Conservation (phyloP, 2,113 vertebrate genomes). For the Vanacampus margaritifer region DNA sequence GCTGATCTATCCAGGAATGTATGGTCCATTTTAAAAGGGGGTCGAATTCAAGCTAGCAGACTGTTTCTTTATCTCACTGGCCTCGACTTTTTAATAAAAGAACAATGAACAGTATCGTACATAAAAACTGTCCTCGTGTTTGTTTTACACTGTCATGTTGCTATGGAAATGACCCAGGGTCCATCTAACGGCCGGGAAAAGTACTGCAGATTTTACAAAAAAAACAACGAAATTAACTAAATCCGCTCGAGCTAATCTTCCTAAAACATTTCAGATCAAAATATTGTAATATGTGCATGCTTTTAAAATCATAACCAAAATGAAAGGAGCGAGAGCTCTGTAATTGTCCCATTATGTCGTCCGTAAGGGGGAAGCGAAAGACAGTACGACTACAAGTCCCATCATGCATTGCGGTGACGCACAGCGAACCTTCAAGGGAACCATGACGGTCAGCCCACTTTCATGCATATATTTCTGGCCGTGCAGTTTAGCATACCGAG, state of each 20-base stretch:
- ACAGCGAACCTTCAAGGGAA: slow-evolving; percentile 22
- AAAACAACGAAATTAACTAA: neutral
- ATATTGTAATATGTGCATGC: neutral
- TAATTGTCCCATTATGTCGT: neutral
- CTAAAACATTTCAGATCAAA: neutral
- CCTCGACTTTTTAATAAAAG: neutral
- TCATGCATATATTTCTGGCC: slow-evolving; percentile 26
- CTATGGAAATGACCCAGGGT: slow-evolving; percentile 37
- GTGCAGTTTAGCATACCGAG: slow-evolving; percentile 14
- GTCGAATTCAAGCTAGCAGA: neutral
- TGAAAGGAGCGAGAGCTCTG: neutral
- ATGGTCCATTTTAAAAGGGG: slow-evolving; percentile 45
- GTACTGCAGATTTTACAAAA: slow-evolving; percentile 11
- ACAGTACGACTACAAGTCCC: slow-evolving; percentile 48
- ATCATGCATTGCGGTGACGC: slow-evolving; percentile 39
- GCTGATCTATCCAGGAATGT: slow-evolving; percentile 41
- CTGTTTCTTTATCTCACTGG: neutral
- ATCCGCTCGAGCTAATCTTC: neutral
- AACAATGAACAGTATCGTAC: neutral
- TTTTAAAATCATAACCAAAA: neutral
- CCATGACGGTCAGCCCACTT: slow-evolving; percentile 50
- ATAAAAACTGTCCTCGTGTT: neutral
- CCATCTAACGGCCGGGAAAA: slow-evolving; percentile 27
- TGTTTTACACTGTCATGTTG: slow-evolving; percentile 35
- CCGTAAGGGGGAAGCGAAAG: neutral